A percentile compares a stretch with the other conserved stretches of the same genome.
Conservation (phyloP, 2,888 invertebrate species). For the Tanaodytes sp. region DNA sequence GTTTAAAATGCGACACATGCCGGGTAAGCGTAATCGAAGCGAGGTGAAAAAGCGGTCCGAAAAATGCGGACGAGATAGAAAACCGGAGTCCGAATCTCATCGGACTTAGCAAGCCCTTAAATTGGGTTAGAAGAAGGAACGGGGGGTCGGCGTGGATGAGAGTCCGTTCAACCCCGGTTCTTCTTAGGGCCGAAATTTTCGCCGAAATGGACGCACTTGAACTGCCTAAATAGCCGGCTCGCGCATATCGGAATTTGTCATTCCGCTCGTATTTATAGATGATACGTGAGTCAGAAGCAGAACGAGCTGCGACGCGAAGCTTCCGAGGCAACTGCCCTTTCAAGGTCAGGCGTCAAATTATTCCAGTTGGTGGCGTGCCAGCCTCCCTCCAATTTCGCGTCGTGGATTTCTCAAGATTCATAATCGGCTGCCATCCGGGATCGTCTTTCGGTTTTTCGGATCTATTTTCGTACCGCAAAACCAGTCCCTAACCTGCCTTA, state of each 20-base stretch:
- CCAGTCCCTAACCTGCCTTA: conserved; percentile 25
- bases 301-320: conserved; percentile 34
- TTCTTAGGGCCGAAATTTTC: conserved; percentile 35
- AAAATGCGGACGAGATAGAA: not conserved
- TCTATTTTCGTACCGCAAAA: not conserved
- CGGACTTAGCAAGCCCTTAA: not conserved
- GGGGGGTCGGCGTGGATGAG: not conserved
- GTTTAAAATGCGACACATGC: too few species aligned
- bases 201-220: conserved; percentile 34
- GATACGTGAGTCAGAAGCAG: conserved; percentile 50
- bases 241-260: conserved; percentile 48
- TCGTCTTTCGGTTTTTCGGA: conserved; percentile 16
- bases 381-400: conserved; percentile 22
- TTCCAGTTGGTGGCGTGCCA: conserved; percentile 49
- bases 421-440: conserved; percentile 10
- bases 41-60: not conserved
- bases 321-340: conserved; percentile 54
- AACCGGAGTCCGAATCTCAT: not conserved
- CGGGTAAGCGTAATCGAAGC: too few species aligned
- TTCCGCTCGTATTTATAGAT: conserved; percentile 49
- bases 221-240: conserved; percentile 41
- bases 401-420: conserved; percentile 5
- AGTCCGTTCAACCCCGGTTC: conserved; percentile 38
- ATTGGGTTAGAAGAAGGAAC: conserved; percentile 34
- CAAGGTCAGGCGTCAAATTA: conserved; percentile 53